These are phyloP conservation scores for Aphelenchoides bicaudatus DNA, from an alignment of 2,888 invertebrate genomes.

Conservation along the genomic window DNA sequence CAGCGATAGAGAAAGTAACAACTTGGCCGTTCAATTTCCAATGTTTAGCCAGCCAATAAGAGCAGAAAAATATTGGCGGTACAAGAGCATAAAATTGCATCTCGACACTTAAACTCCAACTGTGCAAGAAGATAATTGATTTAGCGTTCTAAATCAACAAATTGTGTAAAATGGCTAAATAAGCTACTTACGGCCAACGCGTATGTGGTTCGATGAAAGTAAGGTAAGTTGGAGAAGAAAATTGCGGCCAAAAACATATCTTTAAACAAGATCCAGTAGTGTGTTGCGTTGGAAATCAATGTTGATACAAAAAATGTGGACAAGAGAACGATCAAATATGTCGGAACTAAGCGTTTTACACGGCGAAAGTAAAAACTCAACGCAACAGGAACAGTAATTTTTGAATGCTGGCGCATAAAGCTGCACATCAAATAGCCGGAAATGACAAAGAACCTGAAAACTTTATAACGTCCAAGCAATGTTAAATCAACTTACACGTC, in stretches of 20 bases:
- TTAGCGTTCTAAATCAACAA: too few species aligned
- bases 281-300: background rate
- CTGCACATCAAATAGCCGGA: conserved; percentile 18
- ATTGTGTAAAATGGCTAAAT: too few species aligned
- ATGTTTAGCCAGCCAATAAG: too few species aligned
- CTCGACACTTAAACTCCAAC: too few species aligned
- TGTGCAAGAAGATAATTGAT: too few species aligned
- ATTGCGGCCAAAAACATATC: background rate
- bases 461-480: background rate
- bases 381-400: background rate
- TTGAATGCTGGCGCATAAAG: background rate
- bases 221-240: background rate
- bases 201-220: too few species aligned
- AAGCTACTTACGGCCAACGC: too few species aligned
- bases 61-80: too few species aligned
- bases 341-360: conserved; percentile 13
- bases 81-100: too few species aligned
- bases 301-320: background rate
- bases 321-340: background rate
- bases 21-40: too few species aligned
- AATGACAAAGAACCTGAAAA: conserved; percentile 15
- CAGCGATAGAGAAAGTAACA: too few species aligned
- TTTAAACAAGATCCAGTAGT: background rate
- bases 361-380: conserved; percentile 9
- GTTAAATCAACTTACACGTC: conserved; percentile 12